Evolutionary conservation across 2,888 invertebrate species (phyloP).

Genomic region (Sminthurinus aureus): DNA sequence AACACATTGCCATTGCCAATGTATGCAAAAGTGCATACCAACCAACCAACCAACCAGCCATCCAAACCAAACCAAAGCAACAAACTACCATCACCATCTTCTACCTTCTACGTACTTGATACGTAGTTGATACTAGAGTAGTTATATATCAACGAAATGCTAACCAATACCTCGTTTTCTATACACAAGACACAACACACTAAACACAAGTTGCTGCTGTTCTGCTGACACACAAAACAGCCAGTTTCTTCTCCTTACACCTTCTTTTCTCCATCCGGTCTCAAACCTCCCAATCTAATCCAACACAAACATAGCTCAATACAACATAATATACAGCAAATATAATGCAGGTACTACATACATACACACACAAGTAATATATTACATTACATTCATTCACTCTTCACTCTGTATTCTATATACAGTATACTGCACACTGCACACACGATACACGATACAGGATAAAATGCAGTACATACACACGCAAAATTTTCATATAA

Average conservation of each 20-base stretch:
- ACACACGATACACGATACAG: not conserved
- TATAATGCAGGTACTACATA: not conserved
- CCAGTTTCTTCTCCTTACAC: constrained; percentile 39
- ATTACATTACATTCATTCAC: not conserved
- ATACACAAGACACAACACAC: too few relatives aligned
- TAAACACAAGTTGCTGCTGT: constrained; percentile 34
- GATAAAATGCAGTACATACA: not conserved
- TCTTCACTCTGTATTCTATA: not conserved
- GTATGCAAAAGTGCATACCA: too few relatives aligned
- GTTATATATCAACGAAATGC: too few relatives aligned
- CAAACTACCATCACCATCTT: too few relatives aligned
- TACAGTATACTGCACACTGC: not conserved
- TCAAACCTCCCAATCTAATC: not conserved
- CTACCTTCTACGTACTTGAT: too few relatives aligned
- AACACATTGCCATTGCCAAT: too few relatives aligned
- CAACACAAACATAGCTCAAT: not conserved
- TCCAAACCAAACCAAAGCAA: too few relatives aligned
- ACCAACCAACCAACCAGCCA: too few relatives aligned
- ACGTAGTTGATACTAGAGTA: too few relatives aligned
- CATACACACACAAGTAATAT: not conserved
- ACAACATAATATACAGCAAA: not conserved
- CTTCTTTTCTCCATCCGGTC: constrained; percentile 41
- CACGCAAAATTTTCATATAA: too few relatives aligned
- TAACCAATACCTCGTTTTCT: constrained; percentile 14
- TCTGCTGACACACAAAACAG: constrained; percentile 41